phyloP scores from a whole-genome alignment of 1,140 invertebrate genomes.

The Coelopa frigida region DNA sequence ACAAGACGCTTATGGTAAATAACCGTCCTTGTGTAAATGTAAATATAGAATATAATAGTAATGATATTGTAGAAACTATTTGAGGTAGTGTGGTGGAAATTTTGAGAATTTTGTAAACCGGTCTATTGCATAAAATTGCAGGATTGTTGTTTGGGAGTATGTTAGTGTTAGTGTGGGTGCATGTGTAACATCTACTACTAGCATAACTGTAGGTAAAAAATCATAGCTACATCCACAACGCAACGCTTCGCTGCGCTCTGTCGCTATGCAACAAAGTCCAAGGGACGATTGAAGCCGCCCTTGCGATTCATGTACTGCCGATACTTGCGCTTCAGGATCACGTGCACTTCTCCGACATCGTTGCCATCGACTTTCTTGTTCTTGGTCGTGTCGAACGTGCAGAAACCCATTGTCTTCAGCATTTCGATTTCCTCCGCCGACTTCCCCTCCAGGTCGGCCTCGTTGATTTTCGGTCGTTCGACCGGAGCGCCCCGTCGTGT shows the following conservation, averaged over 20 bases:
- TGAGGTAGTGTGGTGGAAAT: conserved; percentile 38
- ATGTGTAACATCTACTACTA: not conserved
- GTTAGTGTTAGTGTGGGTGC: not conserved
- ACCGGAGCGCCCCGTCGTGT: conserved; percentile 21
- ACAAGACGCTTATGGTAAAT: no score
- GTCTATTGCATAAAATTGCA: conserved; percentile 46
- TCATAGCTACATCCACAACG: no score
- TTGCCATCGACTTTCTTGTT: conserved; percentile 92
- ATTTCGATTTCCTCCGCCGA: conserved; percentile 91
- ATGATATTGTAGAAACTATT: conserved; percentile 19
- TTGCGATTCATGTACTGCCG: conserved; percentile 99
- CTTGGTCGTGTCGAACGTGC: conserved; percentile 91
- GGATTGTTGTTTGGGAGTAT: conserved; percentile 15
- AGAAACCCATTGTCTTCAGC: conserved; percentile 96
- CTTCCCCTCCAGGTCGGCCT: conserved; percentile 54
- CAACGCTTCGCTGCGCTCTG: not conserved
- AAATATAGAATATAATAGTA: conserved; percentile 9
- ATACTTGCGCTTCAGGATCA: conserved; percentile 94
- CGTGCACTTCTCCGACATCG: conserved; percentile 85
- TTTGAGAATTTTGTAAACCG: conserved; percentile 45
- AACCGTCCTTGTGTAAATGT: no score
- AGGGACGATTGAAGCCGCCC: conserved; percentile 95
- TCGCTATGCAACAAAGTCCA: conserved; percentile 86
- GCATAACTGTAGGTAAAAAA: no score
- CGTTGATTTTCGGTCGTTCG: conserved; percentile 41